These are phyloP conservation scores for Phyto melanocephala DNA, from an alignment of 2,888 invertebrate genomes.

Conservation along the genomic window DNA sequence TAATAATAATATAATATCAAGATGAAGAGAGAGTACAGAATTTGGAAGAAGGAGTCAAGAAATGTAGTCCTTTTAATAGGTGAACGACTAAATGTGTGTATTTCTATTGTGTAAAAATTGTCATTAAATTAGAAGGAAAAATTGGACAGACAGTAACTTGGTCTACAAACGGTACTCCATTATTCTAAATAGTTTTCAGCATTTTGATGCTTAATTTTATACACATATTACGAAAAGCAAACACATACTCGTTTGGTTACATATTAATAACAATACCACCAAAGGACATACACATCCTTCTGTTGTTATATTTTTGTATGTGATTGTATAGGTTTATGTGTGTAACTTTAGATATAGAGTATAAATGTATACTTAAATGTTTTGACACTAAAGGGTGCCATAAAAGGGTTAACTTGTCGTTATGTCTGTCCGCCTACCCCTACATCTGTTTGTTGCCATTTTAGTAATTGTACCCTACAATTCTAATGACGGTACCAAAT, in stretches of 20 bases:
- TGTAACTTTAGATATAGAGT: not conserved
- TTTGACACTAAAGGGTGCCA: constrained; percentile 25
- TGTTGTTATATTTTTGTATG: not conserved
- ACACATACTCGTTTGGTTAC: not conserved
- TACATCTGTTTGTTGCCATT: too few relatives aligned
- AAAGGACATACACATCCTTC: constrained; percentile 21
- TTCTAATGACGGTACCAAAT: too few relatives aligned
- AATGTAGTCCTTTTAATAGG: constrained; percentile 3
- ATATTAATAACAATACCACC: too few relatives aligned
- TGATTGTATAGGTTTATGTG: not conserved
- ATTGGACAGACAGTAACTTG: constrained; percentile 28
- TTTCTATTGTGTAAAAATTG: constrained; percentile 24
- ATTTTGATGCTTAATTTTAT: constrained; percentile 28
- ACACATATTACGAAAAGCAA: not conserved
- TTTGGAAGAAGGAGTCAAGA: not conserved
- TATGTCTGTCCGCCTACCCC: not conserved
- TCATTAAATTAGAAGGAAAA: constrained; percentile 39
- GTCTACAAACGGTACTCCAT: constrained; percentile 26
- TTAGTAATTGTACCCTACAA: too few relatives aligned
- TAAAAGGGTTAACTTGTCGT: constrained; percentile 19
- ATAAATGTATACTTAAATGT: not conserved
- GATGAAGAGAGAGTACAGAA: not conserved
- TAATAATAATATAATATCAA: not conserved
- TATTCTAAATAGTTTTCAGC: constrained; percentile 26
- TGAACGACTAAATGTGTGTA: not conserved